Evolutionary conservation across 2,113 vertebrate genomes (phyloP), one percentile per base, ranked within the genome.

Genomic region (Sula dactylatra): DNA sequence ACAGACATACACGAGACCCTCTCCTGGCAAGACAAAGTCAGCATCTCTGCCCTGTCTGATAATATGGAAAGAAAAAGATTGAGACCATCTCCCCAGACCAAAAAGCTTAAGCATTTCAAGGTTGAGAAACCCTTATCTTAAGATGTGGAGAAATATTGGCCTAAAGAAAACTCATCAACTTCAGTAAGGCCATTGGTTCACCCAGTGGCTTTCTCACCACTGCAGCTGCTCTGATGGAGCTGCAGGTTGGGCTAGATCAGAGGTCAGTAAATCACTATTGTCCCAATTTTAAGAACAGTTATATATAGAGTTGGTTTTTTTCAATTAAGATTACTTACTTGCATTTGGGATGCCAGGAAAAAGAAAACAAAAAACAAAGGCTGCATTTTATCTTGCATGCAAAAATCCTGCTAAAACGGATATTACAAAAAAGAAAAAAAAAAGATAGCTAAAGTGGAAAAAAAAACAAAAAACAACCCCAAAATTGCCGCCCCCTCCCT

Each of bases 331-430:
- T 93, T 97, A 98, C 98, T 98, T 98, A 98, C 98, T 98, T 98
- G 97, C 59, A 79, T 90, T 49, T 97, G 96, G 95, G 93, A 97
- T 96, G 97, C 94, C 98, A 97, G 97, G 96, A 97, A 97, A 97
- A 98, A 98, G 73, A 98, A 94, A 97, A 97, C 17, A 31, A 96
- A 97, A 98, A 97, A 97, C 91, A 98, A 97, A 98, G 66, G 88
- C 81, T 95, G 94, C 90, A 91, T 95, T 98, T 96, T 97, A 97
- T 97, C 95, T 97, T 93, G 96, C 98, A 98, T 98, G 98, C 98
- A 98, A 98, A 96, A 98, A 95, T 98, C 95, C 96, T 97, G 87
- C 97, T 98, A 97, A 96, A 95, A 97, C 91, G 82, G 91, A 94
- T 73, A 97, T 82, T 95, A 82, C 54, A 69, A 97, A 97, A 87